Base-by-base conservation (phyloP, 2,113 vertebrate species). In the Nothoprocta perdicaria region DNA sequence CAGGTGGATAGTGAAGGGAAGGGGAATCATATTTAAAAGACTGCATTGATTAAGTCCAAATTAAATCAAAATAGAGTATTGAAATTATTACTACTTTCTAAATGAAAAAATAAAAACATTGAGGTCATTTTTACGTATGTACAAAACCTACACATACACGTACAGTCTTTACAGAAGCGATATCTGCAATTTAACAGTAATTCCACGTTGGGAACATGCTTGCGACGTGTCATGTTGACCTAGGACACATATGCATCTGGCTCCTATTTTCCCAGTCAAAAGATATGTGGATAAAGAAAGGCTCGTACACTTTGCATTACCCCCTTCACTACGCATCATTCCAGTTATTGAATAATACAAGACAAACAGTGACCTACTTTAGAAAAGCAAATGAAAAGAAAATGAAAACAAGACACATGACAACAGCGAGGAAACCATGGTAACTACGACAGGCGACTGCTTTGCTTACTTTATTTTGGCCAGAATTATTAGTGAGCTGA, bases 281-380 rank as follows among this genome's bases (percentile, higher is more conserved):
- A 96, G 95, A 83, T 80, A 72, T 87, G 77, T 74, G 94, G 90
- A 94, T 89, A 95, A 95, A 97, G 73, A 82, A 94, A 96, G 94
- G 91, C 95, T 97, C 84, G 33, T 38, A 93, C 91, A 95, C 96
- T 98, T 97, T 95, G 80, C 96, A 84, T 94, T 88, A 92, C 95
- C 95, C 95, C 96, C 91, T 92, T 88, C 78, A 57, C 22, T 41
- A 94, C 81, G 62, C 96, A 97, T 97, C 98, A 97, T 96, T 97
- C 98, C 96, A 98, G 97, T 98, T 98, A 98, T 97, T 98, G 98
- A 98, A 98, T 98, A 98, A 98, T 96, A 98, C 98, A 98, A 99
- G 98, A 98, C 98, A 98, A 98, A 98, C 98, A 97, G 88, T 99
- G 99, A 99, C 99, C 99, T 99, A 99, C 97, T 99, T 98, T 98